Evolutionary conservation across 2,888 invertebrate genomes (phyloP), one percentile per base, ranked within the genome.

Genomic region (Girardia tigrina): DNA sequence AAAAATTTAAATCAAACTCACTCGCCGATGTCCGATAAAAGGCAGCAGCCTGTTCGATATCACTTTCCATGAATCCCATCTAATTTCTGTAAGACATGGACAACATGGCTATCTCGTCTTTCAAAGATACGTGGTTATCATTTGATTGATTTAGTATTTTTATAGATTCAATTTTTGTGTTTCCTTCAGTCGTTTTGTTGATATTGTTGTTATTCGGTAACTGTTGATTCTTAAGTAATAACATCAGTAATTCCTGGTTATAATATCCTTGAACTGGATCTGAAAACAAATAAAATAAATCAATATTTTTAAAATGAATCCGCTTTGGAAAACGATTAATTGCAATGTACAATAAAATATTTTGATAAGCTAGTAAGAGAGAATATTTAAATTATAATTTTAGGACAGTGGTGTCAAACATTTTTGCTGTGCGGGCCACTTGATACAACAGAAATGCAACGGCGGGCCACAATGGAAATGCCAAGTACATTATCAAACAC

Each of bases 21-120:
- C 89, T 86, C 79, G 89, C 89, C 78, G 89, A 88, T 81, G 87
- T 88, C 78, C 89, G 86, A 82, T 89, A 88, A 78, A 88, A 86
- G 79, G 87, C 86, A 0, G 89, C 89, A 23, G 88, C 89, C 77
- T 88, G 85, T 80, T 89, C 89, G 76, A 89, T 84, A 71, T 80
- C 79, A 74, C 79, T 72, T 36, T 75, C 73, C 56, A 74, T 71
- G n/a, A 56, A 26, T 74, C 23, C 56, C 26, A 74, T 72, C 26
- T 80, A 6, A 80, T 78, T 77, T 81, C 79, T 27, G 36, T 76
- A 29, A 70, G 27, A 28, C 29, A 77, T 71, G n/a, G 76, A n/a
- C 56, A 77, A 29, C 26, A 26, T 29, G 70, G 28, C 56, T 26
- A 77, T 70, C 12, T 77, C 76, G 20, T 77, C 76, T 29, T 77